A percentile compares a stretch with the other conserved stretches of the same genome.
Evolutionary conservation across 2,797 vertebrate species (phyloP).

Genomic region (Myotis vivesi): DNA sequence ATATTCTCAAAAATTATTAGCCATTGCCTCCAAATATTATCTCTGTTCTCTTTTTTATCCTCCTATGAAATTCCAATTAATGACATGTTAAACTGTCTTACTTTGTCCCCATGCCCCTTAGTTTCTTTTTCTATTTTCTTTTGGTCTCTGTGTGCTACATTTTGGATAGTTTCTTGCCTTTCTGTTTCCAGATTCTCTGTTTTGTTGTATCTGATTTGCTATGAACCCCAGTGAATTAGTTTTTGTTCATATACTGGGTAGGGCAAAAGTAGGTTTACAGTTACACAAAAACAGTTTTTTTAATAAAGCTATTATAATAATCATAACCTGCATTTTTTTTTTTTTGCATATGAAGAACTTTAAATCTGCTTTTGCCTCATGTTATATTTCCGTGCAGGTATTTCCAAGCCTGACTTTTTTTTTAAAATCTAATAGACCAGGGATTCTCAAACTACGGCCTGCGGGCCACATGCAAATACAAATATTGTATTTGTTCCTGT

Average conservation of each 20-base stretch:
- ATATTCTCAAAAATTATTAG: background rate
- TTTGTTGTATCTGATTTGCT: conserved; percentile 16
- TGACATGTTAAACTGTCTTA: background rate
- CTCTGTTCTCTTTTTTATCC: background rate
- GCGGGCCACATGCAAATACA: too few species aligned
- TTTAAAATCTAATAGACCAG: too few species aligned
- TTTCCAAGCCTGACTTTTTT: background rate
- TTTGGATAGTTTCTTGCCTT: conserved; percentile 48
- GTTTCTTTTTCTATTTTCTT: background rate
- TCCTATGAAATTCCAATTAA: background rate
- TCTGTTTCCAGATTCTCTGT: conserved; percentile 20
- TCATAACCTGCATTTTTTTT: background rate
- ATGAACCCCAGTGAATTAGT: background rate
- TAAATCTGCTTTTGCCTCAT: background rate
- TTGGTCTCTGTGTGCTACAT: background rate
- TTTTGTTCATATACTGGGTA: background rate
- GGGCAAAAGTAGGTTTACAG: background rate
- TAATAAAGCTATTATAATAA: background rate
- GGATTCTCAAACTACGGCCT: too few species aligned
- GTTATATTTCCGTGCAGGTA: background rate
- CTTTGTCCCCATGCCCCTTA: background rate
- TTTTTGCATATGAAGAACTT: background rate
- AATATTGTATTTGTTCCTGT: too few species aligned
- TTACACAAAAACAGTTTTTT: background rate
- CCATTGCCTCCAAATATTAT: background rate